These are phyloP conservation scores for Ageneiosus marmoratus DNA, from an alignment of 2,113 vertebrate species.

Conservation along the genomic window DNA sequence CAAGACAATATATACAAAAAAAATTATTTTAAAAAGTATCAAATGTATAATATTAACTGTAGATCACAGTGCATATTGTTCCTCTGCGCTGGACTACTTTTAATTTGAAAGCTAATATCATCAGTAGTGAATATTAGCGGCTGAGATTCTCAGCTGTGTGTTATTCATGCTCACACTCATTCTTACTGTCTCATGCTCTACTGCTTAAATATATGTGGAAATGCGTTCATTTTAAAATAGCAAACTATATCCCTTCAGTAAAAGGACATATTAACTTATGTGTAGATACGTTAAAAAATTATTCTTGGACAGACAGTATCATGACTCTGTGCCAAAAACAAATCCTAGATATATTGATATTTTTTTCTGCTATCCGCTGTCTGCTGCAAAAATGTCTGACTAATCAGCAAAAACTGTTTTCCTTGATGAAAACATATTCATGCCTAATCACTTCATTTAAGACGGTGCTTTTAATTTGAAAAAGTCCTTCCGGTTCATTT, in stretches of 20 bases:
- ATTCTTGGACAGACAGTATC: too few relatives aligned
- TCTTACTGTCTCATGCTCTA: too few relatives aligned
- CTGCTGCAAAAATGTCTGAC: background rate
- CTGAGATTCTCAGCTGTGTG: too few relatives aligned
- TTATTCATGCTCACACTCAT: background rate
- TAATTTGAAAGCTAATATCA: background rate
- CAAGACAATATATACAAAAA: too few relatives aligned
- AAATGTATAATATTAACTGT: background rate
- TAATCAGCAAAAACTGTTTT: background rate
- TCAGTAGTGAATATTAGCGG: too few relatives aligned
- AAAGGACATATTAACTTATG: background rate
- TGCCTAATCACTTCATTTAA: too few relatives aligned
- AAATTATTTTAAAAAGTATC: too few relatives aligned
- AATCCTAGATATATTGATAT: background rate
- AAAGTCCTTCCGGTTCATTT: background rate
- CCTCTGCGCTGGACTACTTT: background rate
- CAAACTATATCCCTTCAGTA: background rate
- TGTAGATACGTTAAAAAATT: background rate
- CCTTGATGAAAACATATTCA: background rate
- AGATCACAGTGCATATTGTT: background rate
- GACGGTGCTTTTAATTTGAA: conserved; percentile 31
- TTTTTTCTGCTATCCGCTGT: background rate
- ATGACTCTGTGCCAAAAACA: background rate
- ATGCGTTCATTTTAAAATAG: background rate
- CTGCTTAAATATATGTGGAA: background rate